Conservation (phyloP, 2,797 vertebrate genomes). For the Sphenodon punctatus region DNA sequence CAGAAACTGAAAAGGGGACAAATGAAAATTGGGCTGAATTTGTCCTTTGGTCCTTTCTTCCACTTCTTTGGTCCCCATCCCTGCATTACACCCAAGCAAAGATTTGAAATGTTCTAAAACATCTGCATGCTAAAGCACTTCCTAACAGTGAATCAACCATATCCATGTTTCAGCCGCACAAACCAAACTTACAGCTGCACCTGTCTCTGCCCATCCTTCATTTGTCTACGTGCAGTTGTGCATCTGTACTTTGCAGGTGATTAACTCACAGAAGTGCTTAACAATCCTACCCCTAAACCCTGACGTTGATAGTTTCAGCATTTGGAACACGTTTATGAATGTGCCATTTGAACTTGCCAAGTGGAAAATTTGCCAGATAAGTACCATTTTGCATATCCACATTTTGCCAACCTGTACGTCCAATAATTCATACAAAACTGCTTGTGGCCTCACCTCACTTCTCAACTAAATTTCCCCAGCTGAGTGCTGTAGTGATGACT, state of each 20-base stretch:
- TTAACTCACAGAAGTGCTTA: not conserved
- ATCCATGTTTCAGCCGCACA: rapidly evolving
- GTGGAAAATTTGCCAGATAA: not conserved
- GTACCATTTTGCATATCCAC: not conserved
- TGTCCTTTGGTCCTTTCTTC: too few relatives aligned
- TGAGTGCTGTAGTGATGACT: not conserved
- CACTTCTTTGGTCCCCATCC: too few relatives aligned
- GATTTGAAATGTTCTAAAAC: not conserved
- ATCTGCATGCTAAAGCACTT: not conserved
- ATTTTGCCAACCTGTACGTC: not conserved
- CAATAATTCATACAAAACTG: not conserved
- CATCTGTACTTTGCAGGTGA: not conserved
- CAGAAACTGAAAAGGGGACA: too few relatives aligned
- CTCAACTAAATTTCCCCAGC: not conserved
- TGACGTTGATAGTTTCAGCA: too few relatives aligned
- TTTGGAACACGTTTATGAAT: not conserved
- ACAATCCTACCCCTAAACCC: too few relatives aligned
- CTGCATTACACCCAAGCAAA: too few relatives aligned
- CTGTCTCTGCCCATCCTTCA: not conserved
- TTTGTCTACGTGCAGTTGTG: not conserved
- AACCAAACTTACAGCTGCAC: not conserved
- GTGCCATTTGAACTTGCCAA: not conserved
- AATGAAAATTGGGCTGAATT: too few relatives aligned
- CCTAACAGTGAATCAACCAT: rapidly evolving
- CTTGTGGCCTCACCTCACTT: not conserved